Evolutionary conservation across 1,140 invertebrate species (phyloP).

Genomic region (Gryllus bimaculatus): DNA sequence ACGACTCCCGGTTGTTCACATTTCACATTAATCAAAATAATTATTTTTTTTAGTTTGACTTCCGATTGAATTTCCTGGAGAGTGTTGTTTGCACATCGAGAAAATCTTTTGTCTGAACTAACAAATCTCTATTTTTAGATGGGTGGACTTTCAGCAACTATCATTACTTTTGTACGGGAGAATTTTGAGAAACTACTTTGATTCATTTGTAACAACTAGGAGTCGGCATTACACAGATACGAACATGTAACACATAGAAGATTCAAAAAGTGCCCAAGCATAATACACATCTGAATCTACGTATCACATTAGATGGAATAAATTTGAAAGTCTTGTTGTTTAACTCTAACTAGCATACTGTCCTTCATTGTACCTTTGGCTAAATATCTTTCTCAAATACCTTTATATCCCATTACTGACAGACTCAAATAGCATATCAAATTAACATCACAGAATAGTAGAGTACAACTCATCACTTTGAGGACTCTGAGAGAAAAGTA

Average conservation of each 20-base stretch:
- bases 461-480: not conserved
- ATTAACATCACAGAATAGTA: not conserved
- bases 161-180: not conserved
- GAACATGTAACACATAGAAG: conserved; percentile 1
- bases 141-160: too few species aligned
- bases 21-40: not conserved
- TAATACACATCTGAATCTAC: not conserved
- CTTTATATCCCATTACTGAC: not conserved
- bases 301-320: not conserved
- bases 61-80: too few species aligned
- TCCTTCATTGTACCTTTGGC: not conserved
- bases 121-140: too few species aligned
- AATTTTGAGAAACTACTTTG: not conserved
- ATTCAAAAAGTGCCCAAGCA: not conserved
- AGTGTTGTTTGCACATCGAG: too few species aligned
- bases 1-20: not conserved
- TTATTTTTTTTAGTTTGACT: too few species aligned
- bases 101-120: too few species aligned
- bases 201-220: not conserved
- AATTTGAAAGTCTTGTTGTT: not conserved
- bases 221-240: not conserved
- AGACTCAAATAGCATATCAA: not conserved
- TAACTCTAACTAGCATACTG: not conserved
- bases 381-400: not conserved
- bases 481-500: not conserved